phyloP scores from a whole-genome alignment of 2,888 invertebrate genomes.

The Ernsta delagoae region DNA sequence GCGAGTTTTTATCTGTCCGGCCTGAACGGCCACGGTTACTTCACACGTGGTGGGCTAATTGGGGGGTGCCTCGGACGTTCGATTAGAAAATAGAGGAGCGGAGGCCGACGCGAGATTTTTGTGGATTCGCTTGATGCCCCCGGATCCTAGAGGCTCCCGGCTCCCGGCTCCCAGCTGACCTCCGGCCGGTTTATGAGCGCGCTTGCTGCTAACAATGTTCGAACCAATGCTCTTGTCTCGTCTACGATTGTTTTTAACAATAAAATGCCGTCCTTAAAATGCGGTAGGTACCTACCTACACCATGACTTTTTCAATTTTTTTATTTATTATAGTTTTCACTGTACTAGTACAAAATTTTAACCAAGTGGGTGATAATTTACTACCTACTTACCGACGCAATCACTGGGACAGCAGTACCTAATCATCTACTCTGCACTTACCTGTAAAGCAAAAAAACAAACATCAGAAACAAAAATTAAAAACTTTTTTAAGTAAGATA shows the following conservation, averaged over 20 bases:
- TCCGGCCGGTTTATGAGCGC: constrained; percentile 13
- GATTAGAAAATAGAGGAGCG: constrained; percentile 57
- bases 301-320: too few relatives aligned
- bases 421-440: background rate
- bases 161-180: constrained; percentile 18
- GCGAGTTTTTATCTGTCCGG: constrained; percentile 78
- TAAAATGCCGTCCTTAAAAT: background rate
- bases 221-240: background rate
- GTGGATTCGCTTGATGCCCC: constrained; percentile 30
- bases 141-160: constrained; percentile 5
- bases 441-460: background rate
- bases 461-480: background rate
- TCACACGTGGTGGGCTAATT: constrained; percentile 77
- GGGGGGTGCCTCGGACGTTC: constrained; percentile 58
- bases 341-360: too few relatives aligned
- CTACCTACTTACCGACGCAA: background rate
- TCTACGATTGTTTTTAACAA: background rate
- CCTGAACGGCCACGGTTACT: constrained; percentile 62
- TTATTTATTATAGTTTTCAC: too few relatives aligned
- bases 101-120: constrained; percentile 40
- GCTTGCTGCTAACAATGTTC: constrained; percentile 9
- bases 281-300: background rate
- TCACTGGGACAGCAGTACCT: background rate
- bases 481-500: too few relatives aligned
- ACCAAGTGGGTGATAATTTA: background rate